These are phyloP conservation scores for Pangasianodon gigas DNA, from an alignment of 2,113 vertebrate species.

Conservation along the genomic window DNA sequence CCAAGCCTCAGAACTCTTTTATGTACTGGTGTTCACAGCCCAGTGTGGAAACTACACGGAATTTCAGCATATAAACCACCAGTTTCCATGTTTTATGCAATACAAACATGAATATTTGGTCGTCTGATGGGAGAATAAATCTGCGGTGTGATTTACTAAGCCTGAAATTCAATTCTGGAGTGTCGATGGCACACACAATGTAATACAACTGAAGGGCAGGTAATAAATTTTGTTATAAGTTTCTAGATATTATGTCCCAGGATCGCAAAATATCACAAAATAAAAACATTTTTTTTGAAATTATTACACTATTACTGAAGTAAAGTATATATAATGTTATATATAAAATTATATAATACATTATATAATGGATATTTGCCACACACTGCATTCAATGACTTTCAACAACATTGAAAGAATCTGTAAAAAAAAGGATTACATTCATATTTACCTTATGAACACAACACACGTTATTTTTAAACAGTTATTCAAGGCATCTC, in stretches of 20 bases:
- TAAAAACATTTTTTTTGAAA: neutral
- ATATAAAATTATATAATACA: neutral
- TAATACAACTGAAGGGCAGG: neutral
- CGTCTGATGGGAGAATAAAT: neutral
- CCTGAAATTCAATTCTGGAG: neutral
- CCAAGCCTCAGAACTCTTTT: neutral
- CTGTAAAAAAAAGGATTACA: neutral
- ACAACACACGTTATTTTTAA: neutral
- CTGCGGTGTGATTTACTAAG: neutral
- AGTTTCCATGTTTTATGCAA: neutral
- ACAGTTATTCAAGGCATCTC: neutral
- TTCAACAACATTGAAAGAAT: neutral
- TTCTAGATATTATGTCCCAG: neutral
- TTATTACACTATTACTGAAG: neutral
- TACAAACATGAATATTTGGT: neutral
- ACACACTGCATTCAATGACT: neutral
- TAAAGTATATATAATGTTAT: too few species aligned
- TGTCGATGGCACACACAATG: neutral
- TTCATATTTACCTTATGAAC: neutral
- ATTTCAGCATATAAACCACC: too few species aligned
- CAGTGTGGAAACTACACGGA: too few species aligned
- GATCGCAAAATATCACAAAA: neutral
- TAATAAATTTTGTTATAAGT: neutral
- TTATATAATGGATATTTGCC: neutral
- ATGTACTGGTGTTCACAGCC: neutral